Percentiles rank a stretch among this genome's conserved stretches.
These are phyloP conservation scores for Nemopilema nomurai DNA, from an alignment of 30 jellyfish, hydroid and myxozoan species.

Conservation along the genomic window DNA sequence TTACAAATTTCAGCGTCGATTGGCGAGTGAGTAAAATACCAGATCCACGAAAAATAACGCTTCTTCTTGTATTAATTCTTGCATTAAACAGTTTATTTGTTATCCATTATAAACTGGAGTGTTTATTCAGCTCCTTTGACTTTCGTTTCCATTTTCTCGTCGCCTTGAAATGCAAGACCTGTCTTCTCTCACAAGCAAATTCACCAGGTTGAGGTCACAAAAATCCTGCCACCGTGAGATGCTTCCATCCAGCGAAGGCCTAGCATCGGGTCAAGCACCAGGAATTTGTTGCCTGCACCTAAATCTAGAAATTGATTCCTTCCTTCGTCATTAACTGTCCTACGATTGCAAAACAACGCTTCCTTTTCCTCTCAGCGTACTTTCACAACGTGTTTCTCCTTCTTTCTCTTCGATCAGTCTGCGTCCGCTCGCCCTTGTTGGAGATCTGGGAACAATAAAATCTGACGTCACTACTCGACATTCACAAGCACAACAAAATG, in stretches of 20 bases:
- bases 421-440: conserved; percentile 1
- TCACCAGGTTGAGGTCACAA: conserved; percentile 73
- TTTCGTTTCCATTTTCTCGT: background rate
- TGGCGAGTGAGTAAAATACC: background rate
- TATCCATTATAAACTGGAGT: background rate
- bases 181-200: conserved; percentile 61
- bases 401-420: conserved; percentile 31
- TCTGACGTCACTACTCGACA: conserved; percentile 27
- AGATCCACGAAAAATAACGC: background rate
- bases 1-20: background rate
- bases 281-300: background rate
- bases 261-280: background rate
- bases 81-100: background rate
- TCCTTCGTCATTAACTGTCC: background rate
- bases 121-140: background rate
- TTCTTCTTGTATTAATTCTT: background rate
- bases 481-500: too few relatives aligned
- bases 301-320: conserved; percentile 3
- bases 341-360: conserved; percentile 7
- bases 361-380: conserved; percentile 37
- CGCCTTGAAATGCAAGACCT: conserved; percentile 25
- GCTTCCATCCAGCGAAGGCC: background rate
- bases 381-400: conserved; percentile 51
- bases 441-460: conserved; percentile 57
- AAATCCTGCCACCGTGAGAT: conserved; percentile 37